phyloP scores from a whole-genome alignment of 2,888 invertebrate species.

The Himalopsyche japonica region DNA sequence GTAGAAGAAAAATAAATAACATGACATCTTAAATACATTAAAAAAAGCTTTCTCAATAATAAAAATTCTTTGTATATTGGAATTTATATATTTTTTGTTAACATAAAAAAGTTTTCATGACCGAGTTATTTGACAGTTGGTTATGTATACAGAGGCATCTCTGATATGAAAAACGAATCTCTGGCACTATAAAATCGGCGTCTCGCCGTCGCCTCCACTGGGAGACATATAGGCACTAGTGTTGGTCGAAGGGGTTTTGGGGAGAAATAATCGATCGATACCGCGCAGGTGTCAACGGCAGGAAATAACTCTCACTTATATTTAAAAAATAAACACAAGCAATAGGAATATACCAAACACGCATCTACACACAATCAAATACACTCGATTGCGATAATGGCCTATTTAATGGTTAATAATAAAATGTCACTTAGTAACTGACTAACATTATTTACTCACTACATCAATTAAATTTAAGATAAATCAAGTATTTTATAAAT shows the following conservation, averaged over 20 bases:
- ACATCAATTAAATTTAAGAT: too few species aligned
- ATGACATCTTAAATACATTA: too few species aligned
- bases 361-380: background rate
- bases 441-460: too few species aligned
- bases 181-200: background rate
- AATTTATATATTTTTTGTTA: too few species aligned
- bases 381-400: background rate
- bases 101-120: background rate
- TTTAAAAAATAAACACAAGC: constrained; percentile 18
- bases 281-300: constrained; percentile 19
- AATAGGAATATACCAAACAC: background rate
- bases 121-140: background rate
- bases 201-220: constrained; percentile 20
- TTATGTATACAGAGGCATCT: background rate
- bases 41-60: background rate
- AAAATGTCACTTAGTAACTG: too few species aligned
- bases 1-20: too few species aligned
- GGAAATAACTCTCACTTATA: constrained; percentile 7
- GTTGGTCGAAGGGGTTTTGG: background rate
- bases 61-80: background rate
- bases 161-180: background rate
- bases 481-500: too few species aligned
- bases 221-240: background rate
- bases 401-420: too few species aligned
- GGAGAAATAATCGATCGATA: constrained; percentile 31